Evolutionary conservation across 2,888 invertebrate species (phyloP).

Genomic region (Taphrorychus bicolor): DNA sequence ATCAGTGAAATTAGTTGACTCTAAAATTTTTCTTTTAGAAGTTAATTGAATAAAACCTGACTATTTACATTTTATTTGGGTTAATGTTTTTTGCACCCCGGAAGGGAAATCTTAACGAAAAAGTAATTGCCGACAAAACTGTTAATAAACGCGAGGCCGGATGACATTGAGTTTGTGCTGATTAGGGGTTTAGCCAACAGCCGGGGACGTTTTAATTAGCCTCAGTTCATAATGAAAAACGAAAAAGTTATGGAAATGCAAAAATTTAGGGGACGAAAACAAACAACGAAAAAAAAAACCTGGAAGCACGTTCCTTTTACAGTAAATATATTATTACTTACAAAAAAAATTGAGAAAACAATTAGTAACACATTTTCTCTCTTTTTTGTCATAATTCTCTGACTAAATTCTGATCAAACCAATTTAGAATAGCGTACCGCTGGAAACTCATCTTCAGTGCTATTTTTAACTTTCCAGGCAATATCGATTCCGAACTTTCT

Average conservation of each 20-base stretch:
- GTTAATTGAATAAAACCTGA: background rate
- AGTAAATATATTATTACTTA: background rate
- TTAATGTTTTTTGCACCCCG: background rate
- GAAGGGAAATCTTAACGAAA: background rate
- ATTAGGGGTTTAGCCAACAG: background rate
- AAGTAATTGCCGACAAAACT: conserved; percentile 1
- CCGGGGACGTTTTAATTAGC: conserved; percentile 2
- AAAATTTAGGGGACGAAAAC: background rate
- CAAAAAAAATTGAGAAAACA: background rate
- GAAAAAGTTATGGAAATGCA: conserved; percentile 3
- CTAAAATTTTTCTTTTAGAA: too few species aligned
- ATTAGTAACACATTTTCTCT: background rate
- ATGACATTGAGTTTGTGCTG: background rate
- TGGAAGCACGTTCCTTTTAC: too few species aligned
- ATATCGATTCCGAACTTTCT: background rate
- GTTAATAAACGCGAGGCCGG: background rate
- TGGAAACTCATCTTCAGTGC: background rate
- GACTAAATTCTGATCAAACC: background rate
- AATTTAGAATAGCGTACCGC: background rate
- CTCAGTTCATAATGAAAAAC: conserved; percentile 5
- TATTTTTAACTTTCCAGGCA: background rate
- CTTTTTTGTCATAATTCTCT: background rate
- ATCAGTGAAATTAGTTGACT: too few species aligned
- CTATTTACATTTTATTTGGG: background rate
- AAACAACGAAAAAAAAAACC: background rate